Evolutionary conservation across 2,113 vertebrate genomes (phyloP), one percentile per base, ranked within the genome.

Genomic region (Sitta europaea): DNA sequence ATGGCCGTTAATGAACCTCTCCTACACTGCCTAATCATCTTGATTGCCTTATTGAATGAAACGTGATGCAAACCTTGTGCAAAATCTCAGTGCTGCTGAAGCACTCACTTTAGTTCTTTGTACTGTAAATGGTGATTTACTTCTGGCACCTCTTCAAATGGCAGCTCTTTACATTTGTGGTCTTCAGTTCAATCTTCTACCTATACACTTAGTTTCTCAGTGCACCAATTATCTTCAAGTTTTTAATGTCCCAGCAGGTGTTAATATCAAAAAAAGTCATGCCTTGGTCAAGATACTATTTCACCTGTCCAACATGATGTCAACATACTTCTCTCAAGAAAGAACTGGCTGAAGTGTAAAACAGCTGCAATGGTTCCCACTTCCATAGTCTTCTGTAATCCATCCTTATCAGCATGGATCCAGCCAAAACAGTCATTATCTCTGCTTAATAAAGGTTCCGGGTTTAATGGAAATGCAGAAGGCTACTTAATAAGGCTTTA

Each of bases 31-130:
- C 95, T 97, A 96, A 97, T 97, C 95, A 97, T 94, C 77, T 95
- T 94, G 97, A 97, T 96, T 97, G 94, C 90, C 86, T 96, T 95
- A 83, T 62, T 85, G 97, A 97, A 95, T 95, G 92, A 94, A 78
- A 77, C 38, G 58, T 95, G 94, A 91, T 23, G 66, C 76, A 51
- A 82, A 79, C 68, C 73, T 94, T 77, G 74, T 83, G 38, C 40
- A 81, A 82, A 79, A 93, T 92, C 89, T 93, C 85, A 85, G 31
- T 71, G 63, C 58, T 74, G 59, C 67, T 89, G 78, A 63, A 63
- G 58, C 79, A 83, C 82, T 96, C 47, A n/a, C 45, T 92, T 91
- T 65, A 89, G 57, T 79, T 90, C 76, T 82, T 84, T 58, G 28
- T 53, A 68, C 86, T 84, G 23, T 47, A 91, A 96, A 79, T 93